Base-by-base conservation (phyloP, 2,113 vertebrate genomes). In the Chloebia gouldiae region DNA sequence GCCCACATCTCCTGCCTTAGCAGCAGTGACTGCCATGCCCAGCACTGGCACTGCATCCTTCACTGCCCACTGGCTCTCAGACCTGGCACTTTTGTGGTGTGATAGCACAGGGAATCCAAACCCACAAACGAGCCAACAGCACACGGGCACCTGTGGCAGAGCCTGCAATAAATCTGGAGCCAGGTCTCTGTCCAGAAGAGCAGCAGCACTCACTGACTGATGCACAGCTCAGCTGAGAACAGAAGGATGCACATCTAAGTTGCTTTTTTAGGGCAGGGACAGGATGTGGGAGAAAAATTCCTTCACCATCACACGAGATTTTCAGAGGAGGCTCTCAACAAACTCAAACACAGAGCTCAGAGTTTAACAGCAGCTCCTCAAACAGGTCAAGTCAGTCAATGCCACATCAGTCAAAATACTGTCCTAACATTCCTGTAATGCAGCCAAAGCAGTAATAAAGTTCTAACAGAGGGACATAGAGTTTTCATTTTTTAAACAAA, bases 401-500 rank as follows among this genome's bases (percentile, higher is more conserved):
- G 81, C 20, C n/a, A 49, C 20, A 5, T 69, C 81, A 90, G 35
- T 88, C 56, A 83, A 93, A 92, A 78, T 35, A 79, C 71, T 17
- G 63, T 57, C 64, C 45, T 56, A 91, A 66, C 20, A 75, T 20
- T 72, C 45, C 77, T 80, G 53, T 60, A 82, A 70, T 44, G 47
- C 57, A 94, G 93, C 76, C 82, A 88, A 69, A 64, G 73, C n/a
- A 66, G 61, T 61, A 81, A 84, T 63, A 70, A 81, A 92, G 45
- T 85, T 72, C 0, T 0, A 81, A 80, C 23, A 88, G 39, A 85
- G 27, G 31, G n/a, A 25, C 68, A 88, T 42, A 31, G 6, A 78
- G 51, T 81, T 92, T 81, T 82, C 66, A 44, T 83, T 96, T 90
- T 93, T 96, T 61, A 90, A 92, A 68, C 22, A 82, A 92, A 96